phyloP scores from a whole-genome alignment of 64 coral and sea anemone genomes.

The Astreopora myriophthalma region DNA sequence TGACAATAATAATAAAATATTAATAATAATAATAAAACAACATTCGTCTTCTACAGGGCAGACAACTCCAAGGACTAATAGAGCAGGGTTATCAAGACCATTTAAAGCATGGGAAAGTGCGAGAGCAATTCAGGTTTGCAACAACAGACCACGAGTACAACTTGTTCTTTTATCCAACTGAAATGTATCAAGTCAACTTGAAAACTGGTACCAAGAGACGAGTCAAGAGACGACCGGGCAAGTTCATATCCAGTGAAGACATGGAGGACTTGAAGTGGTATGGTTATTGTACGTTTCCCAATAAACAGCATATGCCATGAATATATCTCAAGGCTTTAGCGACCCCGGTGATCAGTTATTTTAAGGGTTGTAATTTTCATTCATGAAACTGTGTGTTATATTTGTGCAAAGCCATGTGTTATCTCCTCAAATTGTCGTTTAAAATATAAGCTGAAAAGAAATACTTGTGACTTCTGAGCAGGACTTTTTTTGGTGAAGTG shows the following conservation, averaged over 20 bases:
- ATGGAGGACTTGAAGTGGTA: constrained; percentile 15
- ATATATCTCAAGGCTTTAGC: neutral
- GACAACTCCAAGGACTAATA: neutral
- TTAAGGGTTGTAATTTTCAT: too few relatives aligned
- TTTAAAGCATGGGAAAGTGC: neutral
- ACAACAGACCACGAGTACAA: neutral
- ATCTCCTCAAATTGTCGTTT: too few relatives aligned
- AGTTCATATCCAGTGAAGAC: neutral
- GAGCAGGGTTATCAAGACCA: neutral
- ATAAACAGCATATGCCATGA: neutral
- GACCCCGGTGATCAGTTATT: too few relatives aligned
- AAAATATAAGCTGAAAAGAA: too few relatives aligned
- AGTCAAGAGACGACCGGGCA: neutral
- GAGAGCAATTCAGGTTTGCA: neutral
- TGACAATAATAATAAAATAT: neutral
- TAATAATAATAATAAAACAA: neutral
- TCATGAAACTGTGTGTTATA: too few relatives aligned
- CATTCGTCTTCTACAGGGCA: neutral
- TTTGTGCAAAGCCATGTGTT: too few relatives aligned
- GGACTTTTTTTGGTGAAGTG: too few relatives aligned
- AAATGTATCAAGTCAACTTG: constrained; percentile 10
- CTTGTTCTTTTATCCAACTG: neutral
- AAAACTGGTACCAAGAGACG: constrained; percentile 1
- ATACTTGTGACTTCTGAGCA: too few relatives aligned
- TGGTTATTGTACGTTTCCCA: neutral